These are phyloP conservation scores for Pollimyrus isidori DNA, from an alignment of 2,113 vertebrate genomes.

Conservation along the genomic window DNA sequence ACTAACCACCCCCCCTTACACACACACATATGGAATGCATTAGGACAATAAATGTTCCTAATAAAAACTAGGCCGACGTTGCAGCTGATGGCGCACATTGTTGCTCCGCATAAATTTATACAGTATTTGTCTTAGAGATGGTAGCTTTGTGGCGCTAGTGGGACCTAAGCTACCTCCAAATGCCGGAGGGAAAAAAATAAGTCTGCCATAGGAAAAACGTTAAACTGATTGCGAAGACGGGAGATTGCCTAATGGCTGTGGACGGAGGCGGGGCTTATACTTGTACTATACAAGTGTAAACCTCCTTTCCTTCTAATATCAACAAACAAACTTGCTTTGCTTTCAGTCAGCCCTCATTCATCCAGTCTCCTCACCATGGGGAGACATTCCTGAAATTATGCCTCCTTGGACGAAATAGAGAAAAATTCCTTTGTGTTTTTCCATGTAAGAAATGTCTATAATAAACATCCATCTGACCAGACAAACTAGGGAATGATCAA, in stretches of 20 bases:
- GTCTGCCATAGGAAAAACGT: not conserved
- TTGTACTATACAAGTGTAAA: not conserved
- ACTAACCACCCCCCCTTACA: not conserved
- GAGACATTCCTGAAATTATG: constrained; percentile 2
- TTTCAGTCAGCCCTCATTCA: not conserved
- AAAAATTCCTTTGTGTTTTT: constrained; percentile 6
- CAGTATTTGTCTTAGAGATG: constrained; percentile 10
- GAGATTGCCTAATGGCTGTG: not conserved
- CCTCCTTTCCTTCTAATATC: not conserved
- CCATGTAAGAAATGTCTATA: not conserved
- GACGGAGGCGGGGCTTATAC: not conserved
- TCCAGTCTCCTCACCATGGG: not conserved
- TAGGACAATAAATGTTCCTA: constrained; percentile 2
- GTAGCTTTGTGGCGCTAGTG: not conserved
- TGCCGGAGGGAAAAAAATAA: not conserved
- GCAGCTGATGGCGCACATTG: constrained; percentile 3
- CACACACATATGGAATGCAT: constrained; percentile 4
- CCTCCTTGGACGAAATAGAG: not conserved
- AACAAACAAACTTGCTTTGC: not conserved
- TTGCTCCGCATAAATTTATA: not conserved
- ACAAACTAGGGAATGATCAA: not conserved
- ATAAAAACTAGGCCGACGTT: not conserved
- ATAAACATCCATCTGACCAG: not conserved
- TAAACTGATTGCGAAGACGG: not conserved
- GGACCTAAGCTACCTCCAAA: not conserved